Evolutionary conservation across 1,140 invertebrate species (phyloP).

Genomic region (Bradysia coprophila): DNA sequence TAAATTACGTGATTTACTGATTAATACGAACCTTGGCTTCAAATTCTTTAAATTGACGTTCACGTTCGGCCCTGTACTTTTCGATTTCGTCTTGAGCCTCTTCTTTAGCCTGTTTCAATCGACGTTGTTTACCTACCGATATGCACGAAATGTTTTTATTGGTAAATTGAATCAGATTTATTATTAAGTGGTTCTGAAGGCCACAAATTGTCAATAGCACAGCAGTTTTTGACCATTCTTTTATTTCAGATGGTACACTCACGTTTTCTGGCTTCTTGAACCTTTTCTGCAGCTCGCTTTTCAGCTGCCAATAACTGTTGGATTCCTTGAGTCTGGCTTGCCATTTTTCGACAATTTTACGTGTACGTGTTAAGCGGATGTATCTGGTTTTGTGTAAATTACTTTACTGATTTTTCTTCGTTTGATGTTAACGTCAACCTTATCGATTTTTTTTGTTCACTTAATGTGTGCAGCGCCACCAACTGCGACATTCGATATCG

Average conservation of each 20-base stretch:
- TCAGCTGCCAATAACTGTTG: conserved; percentile 95
- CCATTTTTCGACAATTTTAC: conserved; percentile 49
- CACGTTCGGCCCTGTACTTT: conserved; percentile 77
- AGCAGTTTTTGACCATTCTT: too few relatives aligned
- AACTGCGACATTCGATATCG: too few relatives aligned
- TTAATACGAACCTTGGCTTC: conserved; percentile 50
- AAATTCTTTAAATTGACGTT: conserved; percentile 77
- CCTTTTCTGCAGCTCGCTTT: conserved; percentile 97
- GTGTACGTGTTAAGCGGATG: too few relatives aligned
- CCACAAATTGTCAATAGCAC: too few relatives aligned
- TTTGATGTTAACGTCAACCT: too few relatives aligned
- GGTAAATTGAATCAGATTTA: neutral
- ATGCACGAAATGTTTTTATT: neutral
- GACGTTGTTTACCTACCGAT: conserved; percentile 50
- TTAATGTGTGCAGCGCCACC: too few relatives aligned
- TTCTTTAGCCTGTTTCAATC: conserved; percentile 95
- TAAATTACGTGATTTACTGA: neutral
- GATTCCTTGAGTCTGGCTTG: conserved; percentile 97
- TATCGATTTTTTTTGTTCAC: too few relatives aligned
- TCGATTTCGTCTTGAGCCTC: conserved; percentile 95
- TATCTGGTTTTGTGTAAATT: too few relatives aligned
- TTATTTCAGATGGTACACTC: too few relatives aligned
- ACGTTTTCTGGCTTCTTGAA: conserved; percentile 95
- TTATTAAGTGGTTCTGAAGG: neutral
- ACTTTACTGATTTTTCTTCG: too few relatives aligned